Evolutionary conservation across 2,797 vertebrate species (phyloP).

Genomic region (Myotis findleyi): DNA sequence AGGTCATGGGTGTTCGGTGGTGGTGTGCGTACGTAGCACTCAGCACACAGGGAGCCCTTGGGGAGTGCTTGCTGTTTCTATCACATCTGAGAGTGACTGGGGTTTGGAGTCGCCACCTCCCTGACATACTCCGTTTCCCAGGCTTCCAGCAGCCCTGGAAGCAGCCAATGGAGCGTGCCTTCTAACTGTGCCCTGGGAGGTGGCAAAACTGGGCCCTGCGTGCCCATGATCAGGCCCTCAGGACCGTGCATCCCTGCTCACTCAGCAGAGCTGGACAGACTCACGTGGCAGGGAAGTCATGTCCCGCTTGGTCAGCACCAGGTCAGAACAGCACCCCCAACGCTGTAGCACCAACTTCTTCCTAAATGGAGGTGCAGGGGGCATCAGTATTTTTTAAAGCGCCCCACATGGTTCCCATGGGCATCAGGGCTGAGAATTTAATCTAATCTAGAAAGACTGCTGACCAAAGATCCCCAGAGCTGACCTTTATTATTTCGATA

Average conservation of each 20-base stretch:
- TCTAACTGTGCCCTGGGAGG: neutral
- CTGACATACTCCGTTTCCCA: rapidly evolving
- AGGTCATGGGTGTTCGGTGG: no score
- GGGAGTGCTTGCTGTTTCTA: rapidly evolving
- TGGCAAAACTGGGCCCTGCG: neutral
- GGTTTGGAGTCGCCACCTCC: neutral
- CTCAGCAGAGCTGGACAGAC: neutral
- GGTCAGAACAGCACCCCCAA: neutral
- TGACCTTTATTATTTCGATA: no score
- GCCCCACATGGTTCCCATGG: neutral
- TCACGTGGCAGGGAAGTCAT: rapidly evolving
- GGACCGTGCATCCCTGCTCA: rapidly evolving
- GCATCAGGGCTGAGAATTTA: neutral
- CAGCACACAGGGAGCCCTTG: rapidly evolving
- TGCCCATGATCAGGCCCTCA: rapidly evolving
- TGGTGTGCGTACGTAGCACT: rapidly evolving
- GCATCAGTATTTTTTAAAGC: neutral
- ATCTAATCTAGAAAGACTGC: neutral
- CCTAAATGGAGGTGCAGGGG: no score
- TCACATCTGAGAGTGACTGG: rapidly evolving
- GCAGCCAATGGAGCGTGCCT: neutral
- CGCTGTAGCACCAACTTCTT: no score
- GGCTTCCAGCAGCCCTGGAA: neutral
- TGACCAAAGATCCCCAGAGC: rapidly evolving
- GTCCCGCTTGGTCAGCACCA: neutral